Evolutionary conservation across 2,888 invertebrate genomes (phyloP).

Genomic region (Euproctis similis): DNA sequence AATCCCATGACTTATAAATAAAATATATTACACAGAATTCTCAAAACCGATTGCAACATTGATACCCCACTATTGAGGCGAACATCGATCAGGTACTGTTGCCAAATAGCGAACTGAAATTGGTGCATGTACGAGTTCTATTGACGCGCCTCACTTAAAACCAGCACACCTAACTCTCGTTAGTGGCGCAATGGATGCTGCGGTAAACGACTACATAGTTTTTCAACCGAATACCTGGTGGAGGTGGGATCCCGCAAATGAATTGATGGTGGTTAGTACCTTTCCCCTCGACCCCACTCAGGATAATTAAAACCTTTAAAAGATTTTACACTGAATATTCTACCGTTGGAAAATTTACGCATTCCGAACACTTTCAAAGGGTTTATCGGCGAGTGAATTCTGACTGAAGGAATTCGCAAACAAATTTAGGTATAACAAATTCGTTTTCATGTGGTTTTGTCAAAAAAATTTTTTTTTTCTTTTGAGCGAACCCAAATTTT

Average conservation of each 20-base stretch:
- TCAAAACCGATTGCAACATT: constrained; percentile 23
- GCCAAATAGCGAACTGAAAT: constrained; percentile 36
- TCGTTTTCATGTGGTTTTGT: not conserved
- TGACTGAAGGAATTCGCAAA: constrained; percentile 10
- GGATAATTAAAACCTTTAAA: constrained; percentile 65
- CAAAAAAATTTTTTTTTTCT: too few relatives aligned
- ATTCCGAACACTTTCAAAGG: constrained; percentile 31
- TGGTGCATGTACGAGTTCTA: constrained; percentile 31
- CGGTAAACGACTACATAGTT: constrained; percentile 31
- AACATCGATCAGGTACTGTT: constrained; percentile 18
- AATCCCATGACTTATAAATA: constrained; percentile 20
- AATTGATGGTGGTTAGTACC: constrained; percentile 55
- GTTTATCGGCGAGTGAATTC: constrained; percentile 24
- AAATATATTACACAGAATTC: constrained; percentile 21
- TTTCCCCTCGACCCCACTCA: constrained; percentile 45
- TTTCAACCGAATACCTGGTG: constrained; percentile 19
- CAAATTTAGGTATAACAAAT: constrained; percentile 14
- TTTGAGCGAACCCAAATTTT: too few relatives aligned
- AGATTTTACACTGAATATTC: constrained; percentile 47
- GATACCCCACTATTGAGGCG: constrained; percentile 21
- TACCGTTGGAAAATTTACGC: constrained; percentile 38
- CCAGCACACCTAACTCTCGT: constrained; percentile 24
- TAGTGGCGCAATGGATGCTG: constrained; percentile 40
- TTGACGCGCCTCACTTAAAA: constrained; percentile 25
- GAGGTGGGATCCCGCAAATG: constrained; percentile 43